Evolutionary conservation across 2,113 vertebrate genomes (phyloP).

Genomic region (Cochlearius cochlearius): DNA sequence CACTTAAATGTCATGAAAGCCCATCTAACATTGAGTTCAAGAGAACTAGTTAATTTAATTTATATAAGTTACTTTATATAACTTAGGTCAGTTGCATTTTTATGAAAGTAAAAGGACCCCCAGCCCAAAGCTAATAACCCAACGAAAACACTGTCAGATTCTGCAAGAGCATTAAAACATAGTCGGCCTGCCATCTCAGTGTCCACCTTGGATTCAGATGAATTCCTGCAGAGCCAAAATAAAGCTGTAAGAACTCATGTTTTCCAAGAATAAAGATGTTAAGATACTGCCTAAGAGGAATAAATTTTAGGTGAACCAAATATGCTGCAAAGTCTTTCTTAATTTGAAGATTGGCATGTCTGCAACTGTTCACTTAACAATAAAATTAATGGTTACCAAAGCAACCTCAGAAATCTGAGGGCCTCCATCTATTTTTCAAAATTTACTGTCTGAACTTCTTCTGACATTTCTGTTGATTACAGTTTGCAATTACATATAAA

Average conservation of each 20-base stretch:
- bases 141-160: not conserved
- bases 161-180: not conserved
- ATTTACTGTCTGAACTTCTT: not conserved
- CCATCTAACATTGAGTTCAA: not conserved
- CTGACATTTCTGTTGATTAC: not conserved
- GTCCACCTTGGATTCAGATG: not conserved
- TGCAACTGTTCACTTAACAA: not conserved
- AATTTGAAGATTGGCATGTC: not conserved
- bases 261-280: not conserved
- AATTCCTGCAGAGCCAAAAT: not conserved
- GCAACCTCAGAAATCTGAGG: not conserved
- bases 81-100: not conserved
- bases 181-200: not conserved
- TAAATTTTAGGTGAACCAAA: not conserved
- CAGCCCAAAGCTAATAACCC: not conserved
- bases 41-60: not conserved
- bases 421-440: not conserved
- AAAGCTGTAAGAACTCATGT: not conserved
- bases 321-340: not conserved
- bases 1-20: not conserved
- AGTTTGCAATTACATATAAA: not conserved
- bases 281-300: not conserved
- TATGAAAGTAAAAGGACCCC: not conserved
- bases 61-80: not conserved
- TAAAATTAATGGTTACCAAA: slow-evolving; percentile 4